These are phyloP conservation scores for Oscheius sp. DNA, from an alignment of 2,888 invertebrate genomes.

Conservation along the genomic window DNA sequence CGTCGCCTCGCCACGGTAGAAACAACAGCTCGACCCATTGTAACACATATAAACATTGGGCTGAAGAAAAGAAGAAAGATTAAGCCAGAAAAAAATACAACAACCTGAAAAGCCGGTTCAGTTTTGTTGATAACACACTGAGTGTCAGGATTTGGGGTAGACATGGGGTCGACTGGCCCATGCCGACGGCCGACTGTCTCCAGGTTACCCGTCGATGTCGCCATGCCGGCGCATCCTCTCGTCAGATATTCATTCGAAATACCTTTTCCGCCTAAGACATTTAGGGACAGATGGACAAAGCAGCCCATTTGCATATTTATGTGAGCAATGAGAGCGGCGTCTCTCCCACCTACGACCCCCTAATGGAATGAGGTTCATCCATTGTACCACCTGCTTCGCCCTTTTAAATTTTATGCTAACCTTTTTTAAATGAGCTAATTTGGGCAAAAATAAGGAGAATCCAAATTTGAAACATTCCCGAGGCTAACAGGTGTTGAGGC, in stretches of 20 bases:
- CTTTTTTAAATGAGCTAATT: too few species aligned
- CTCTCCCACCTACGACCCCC: constrained; percentile 33
- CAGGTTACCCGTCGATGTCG: constrained; percentile 18
- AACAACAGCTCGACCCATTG: constrained; percentile 7
- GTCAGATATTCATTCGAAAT: constrained; percentile 31
- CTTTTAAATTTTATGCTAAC: constrained; percentile 10
- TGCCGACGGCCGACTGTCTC: background rate
- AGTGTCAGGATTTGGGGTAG: background rate
- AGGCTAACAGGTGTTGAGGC: background rate
- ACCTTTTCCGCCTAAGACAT: constrained; percentile 33
- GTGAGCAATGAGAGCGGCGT: constrained; percentile 37
- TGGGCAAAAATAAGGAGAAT: background rate
- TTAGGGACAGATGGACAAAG: constrained; percentile 37
- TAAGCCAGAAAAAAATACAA: background rate
- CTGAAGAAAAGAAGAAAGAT: constrained; percentile 1
- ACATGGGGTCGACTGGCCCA: background rate
- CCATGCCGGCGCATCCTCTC: constrained; percentile 11
- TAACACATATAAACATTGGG: constrained; percentile 31
- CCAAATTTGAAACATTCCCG: background rate
- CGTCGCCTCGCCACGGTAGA: constrained; percentile 5
- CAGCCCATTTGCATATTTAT: constrained; percentile 39
- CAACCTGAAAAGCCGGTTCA: constrained; percentile 17
- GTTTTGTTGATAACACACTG: constrained; percentile 16
- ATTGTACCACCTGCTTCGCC: constrained; percentile 19
- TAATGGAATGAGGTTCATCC: constrained; percentile 33